Conservation (phyloP, 2,113 vertebrate species). For the Notothenia coriiceps region DNA sequence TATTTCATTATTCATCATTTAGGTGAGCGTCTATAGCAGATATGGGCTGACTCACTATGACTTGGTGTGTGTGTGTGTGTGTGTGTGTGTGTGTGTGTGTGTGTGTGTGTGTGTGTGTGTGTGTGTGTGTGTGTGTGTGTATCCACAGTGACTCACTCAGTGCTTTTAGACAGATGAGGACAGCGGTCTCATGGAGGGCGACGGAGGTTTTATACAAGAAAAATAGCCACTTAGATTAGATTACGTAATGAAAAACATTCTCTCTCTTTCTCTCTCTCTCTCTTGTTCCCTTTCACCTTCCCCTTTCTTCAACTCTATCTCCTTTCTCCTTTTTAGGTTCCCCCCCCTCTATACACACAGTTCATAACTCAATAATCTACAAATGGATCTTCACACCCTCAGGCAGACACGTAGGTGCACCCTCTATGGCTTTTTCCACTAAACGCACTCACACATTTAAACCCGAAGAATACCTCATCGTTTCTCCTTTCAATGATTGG, state of each 20-base stretch:
- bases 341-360: conserved; percentile 28
- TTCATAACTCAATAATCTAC: conserved; percentile 68
- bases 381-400: conserved; percentile 69
- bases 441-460: not conserved
- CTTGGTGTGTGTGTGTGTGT: conserved; percentile 40
- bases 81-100: conserved; percentile 34
- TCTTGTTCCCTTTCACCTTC: not conserved
- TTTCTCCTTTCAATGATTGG: conserved; percentile 29
- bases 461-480: conserved; percentile 42
- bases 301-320: not conserved
- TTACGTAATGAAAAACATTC: conserved; percentile 73
- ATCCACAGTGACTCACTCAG: conserved; percentile 75
- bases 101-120: conserved; percentile 29
- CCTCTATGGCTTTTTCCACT: conserved; percentile 7
- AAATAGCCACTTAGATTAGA: conserved; percentile 80
- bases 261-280: conserved; percentile 6
- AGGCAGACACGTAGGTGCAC: conserved; percentile 15
- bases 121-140: conserved; percentile 7
- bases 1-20: conserved; percentile 79
- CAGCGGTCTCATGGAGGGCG: conserved; percentile 74
- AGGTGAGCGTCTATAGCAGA: conserved; percentile 71
- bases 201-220: conserved; percentile 76
- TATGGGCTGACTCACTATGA: conserved; percentile 80
- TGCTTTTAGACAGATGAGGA: conserved; percentile 84
- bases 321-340: conserved; percentile 24